These are phyloP conservation scores for Columba guinea DNA, from an alignment of 2,797 vertebrate species.

Conservation along the genomic window DNA sequence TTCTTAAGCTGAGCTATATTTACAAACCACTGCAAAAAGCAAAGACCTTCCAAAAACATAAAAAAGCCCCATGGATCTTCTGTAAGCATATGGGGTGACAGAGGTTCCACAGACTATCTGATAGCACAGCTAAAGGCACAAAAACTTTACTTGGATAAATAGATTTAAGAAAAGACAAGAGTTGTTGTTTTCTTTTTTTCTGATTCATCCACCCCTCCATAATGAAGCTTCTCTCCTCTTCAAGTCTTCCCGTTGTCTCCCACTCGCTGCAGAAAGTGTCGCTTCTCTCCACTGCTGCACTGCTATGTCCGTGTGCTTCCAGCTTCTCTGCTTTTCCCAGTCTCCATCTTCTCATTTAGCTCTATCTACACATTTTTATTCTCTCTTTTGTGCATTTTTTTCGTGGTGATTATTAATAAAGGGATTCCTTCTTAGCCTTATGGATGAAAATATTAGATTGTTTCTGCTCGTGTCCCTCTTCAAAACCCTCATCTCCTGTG, in stretches of 20 bases:
- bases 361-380: background rate
- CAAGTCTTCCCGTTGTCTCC: background rate
- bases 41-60: background rate
- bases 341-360: background rate
- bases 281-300: background rate
- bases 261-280: fast-evolving
- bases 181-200: background rate
- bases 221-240: background rate
- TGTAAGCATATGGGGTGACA: background rate
- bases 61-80: background rate
- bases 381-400: background rate
- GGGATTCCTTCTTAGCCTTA: background rate
- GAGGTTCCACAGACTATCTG: background rate
- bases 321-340: background rate
- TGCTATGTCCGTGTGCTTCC: background rate
- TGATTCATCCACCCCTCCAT: background rate
- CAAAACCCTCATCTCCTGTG: background rate
- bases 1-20: background rate
- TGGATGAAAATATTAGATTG: background rate
- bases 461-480: background rate
- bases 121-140: background rate
- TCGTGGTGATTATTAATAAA: background rate
- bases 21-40: background rate
- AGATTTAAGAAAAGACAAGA: background rate
- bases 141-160: background rate